Evolutionary conservation across 2,113 vertebrate species (phyloP).

Genomic region (Saiga tatarica): DNA sequence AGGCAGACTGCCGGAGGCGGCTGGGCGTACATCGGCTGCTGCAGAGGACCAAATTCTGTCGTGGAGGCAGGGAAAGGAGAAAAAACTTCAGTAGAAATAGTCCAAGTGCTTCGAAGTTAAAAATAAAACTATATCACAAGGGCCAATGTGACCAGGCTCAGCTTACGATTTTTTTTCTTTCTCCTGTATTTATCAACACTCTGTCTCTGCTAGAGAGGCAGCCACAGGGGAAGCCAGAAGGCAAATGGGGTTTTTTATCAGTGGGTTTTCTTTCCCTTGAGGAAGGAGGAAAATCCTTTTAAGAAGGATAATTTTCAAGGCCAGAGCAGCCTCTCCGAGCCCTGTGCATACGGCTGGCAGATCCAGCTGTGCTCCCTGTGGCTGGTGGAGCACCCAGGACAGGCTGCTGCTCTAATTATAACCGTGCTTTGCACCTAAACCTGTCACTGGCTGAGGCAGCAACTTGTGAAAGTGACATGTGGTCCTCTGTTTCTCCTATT

Average conservation of each 20-base stretch:
- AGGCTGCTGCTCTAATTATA: conserved; percentile 54
- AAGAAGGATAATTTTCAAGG: conserved; percentile 22
- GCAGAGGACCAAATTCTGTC: conserved; percentile 35
- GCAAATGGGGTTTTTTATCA: background rate
- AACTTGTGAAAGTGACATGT: conserved; percentile 24
- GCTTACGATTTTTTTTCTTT: conserved; percentile 77
- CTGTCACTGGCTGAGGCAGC: conserved; percentile 50
- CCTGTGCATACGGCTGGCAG: background rate
- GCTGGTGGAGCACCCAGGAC: background rate
- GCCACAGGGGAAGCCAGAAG: conserved; percentile 31
- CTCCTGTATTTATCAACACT: conserved; percentile 73
- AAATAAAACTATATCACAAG: conserved; percentile 83
- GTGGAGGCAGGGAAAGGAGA: conserved; percentile 53
- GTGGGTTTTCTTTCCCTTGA: background rate
- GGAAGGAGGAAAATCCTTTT: conserved; percentile 28
- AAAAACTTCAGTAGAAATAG: conserved; percentile 79
- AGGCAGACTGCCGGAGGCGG: conserved; percentile 35
- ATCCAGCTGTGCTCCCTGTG: background rate
- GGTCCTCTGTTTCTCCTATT: conserved; percentile 44
- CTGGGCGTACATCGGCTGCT: background rate
- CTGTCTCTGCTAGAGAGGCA: conserved; percentile 38
- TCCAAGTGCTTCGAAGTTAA: conserved; percentile 83
- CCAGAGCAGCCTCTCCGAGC: background rate
- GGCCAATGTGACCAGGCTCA: conserved; percentile 82
- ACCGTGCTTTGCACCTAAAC: background rate